Percentiles rank a stretch among this genome's conserved stretches.
These are phyloP conservation scores for Myopa tessellatipennis DNA, from an alignment of 2,888 invertebrate species.

Conservation along the genomic window DNA sequence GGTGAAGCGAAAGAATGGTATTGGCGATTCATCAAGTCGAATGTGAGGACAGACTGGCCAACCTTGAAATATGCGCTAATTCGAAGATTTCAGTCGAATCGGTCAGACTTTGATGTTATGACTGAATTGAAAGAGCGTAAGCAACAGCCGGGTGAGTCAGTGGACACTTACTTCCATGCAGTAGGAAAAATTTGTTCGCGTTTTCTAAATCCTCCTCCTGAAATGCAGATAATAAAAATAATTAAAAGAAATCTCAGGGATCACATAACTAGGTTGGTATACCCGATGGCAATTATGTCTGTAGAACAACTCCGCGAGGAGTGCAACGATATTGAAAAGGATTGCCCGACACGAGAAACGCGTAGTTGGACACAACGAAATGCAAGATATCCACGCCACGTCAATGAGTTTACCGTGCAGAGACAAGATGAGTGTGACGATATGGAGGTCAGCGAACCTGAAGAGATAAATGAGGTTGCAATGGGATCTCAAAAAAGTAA, in stretches of 20 bases:
- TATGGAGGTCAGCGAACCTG: not conserved
- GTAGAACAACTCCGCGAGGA: conserved; percentile 34
- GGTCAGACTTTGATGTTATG: conserved; percentile 7
- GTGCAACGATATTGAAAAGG: conserved; percentile 24
- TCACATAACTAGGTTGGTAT: conserved; percentile 5
- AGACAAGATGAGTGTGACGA: not conserved
- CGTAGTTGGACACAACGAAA: not conserved
- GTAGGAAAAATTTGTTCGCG: not conserved
- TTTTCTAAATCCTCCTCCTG: not conserved
- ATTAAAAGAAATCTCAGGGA: conserved; percentile 28
- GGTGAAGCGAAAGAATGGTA: conserved; percentile 15
- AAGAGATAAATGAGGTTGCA: not conserved
- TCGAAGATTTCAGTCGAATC: not conserved
- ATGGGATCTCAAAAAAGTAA: not conserved
- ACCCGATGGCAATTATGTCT: not conserved
- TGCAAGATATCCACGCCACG: not conserved
- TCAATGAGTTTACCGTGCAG: not conserved
- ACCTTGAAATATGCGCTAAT: not conserved
- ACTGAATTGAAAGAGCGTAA: conserved; percentile 1
- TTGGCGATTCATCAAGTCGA: conserved; percentile 15
- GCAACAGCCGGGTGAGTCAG: conserved; percentile 1
- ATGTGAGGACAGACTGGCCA: not conserved
- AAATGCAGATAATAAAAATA: not conserved
- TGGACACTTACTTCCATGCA: conserved; percentile 2
- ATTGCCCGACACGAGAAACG: not conserved